Percentiles rank a stretch among this genome's conserved stretches.
Evolutionary conservation across 2,888 invertebrate genomes (phyloP).

Genomic region (Dorcus parallelipipedus): DNA sequence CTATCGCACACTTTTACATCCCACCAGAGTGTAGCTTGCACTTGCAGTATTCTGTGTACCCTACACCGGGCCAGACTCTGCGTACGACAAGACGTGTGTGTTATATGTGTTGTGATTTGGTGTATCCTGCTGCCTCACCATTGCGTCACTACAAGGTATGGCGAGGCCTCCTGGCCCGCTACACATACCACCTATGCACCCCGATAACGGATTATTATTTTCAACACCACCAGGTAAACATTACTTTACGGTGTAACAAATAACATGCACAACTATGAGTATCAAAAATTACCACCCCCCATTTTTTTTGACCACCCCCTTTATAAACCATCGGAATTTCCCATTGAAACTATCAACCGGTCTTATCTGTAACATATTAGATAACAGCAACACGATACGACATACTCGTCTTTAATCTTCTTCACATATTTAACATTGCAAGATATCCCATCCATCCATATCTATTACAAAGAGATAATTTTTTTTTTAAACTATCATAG

Average conservation of each 20-base stretch:
- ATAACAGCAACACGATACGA: too few relatives aligned
- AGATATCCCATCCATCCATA: too few relatives aligned
- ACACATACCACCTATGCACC: constrained; percentile 43
- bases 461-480: too few relatives aligned
- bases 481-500: too few relatives aligned
- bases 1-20: constrained; percentile 51
- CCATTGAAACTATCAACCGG: too few relatives aligned
- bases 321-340: neutral
- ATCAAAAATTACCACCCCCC: neutral
- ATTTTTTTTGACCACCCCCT: too few relatives aligned
- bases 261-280: neutral
- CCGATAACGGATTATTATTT: constrained; percentile 48
- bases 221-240: constrained; percentile 44
- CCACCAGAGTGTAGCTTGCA: constrained; percentile 40
- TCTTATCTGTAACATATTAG: too few relatives aligned
- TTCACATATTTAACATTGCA: too few relatives aligned
- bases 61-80: constrained; percentile 29
- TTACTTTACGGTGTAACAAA: neutral
- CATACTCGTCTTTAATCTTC: too few relatives aligned
- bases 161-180: constrained; percentile 30
- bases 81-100: constrained; percentile 34
- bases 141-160: constrained; percentile 38
- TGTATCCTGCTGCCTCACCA: constrained; percentile 31
- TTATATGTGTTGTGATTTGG: constrained; percentile 28
- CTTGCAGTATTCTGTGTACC: constrained; percentile 32